Base-by-base conservation (phyloP, 2,888 invertebrate species). In the Tetramorium bicarinatum region DNA sequence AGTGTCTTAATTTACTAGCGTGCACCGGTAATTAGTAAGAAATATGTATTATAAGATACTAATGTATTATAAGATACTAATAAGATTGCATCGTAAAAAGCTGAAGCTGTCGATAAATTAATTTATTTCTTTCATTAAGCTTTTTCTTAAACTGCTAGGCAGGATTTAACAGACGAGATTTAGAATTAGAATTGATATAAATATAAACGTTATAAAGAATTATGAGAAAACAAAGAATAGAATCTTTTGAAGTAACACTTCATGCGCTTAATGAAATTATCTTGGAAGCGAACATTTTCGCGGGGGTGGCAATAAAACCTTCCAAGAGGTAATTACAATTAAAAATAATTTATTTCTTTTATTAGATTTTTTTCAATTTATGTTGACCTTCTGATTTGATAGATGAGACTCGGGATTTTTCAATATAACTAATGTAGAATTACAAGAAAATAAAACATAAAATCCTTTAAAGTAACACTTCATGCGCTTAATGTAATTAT, bases 241-340 rank as follows among this genome's bases (percentile, higher is more conserved):
- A 18, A 41, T 41, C 25, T 56, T 54, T 72, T 13, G 0, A n/a
- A 56, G 3, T 11, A 61, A 34, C 13, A 59, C n/a, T 34, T 71
- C 8, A 41, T 34, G 29, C n/a, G 13, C 8, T 47, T 34, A 74
- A 49, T n/a, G n/a, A 59, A 61, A 59, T 74, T 34, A 47, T 75
- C n/a, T 52, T 29, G 34, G 1, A 41, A 54, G 52, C n/a, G 41
- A 77, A 15, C 25, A 41, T 52, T 52, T n/a, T 64, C 18, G n/a
- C 47, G n/a, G 11, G 29, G 29, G 8, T 25, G 21, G 15, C n/a
- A 9, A 64, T 41, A 62, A 62, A 29, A 3, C 8, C 38, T 62
- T 49, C 0, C 13, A 21, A 62, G 34, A 61, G n/a, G n/a, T 44
- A 34, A 61, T 59, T 74, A 44, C 44, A 15, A 34, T 49, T 61